Evolutionary conservation across 2,113 vertebrate species (phyloP).

Genomic region (Phrynocephalus versicolor): DNA sequence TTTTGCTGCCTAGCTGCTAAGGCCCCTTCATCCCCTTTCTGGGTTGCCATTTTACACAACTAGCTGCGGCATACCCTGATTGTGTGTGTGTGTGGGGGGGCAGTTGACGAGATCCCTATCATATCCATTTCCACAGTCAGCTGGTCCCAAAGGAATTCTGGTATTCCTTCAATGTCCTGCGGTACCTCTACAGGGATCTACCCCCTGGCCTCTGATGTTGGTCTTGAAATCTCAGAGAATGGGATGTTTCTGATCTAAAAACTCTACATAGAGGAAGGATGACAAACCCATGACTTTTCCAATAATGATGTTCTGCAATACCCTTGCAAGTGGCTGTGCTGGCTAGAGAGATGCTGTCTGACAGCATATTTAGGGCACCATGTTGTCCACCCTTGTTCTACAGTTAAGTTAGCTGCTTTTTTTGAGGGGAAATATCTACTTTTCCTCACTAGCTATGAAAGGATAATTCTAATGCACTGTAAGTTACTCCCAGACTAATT

Average conservation of each 20-base stretch:
- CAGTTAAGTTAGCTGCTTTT: accelerated
- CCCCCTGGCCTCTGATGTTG: too few species aligned
- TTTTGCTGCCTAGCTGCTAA: too few species aligned
- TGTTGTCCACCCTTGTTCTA: not conserved
- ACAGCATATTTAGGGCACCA: not conserved
- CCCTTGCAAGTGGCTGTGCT: not conserved
- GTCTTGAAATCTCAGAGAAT: too few species aligned
- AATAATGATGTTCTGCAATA: not conserved
- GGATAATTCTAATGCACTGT: not conserved
- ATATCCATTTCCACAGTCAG: too few species aligned
- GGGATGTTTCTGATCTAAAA: not conserved
- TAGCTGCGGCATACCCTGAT: too few species aligned
- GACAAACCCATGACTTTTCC: not conserved
- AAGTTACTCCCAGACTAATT: conserved; percentile 36
- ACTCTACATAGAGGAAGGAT: not conserved
- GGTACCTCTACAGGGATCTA: too few species aligned
- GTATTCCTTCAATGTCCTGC: too few species aligned
- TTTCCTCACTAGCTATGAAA: conserved; percentile 7
- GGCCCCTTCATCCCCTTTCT: not conserved
- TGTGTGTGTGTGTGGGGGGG: too few species aligned
- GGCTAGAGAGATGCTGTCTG: too few species aligned
- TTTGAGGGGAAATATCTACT: accelerated
- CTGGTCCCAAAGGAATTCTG: too few species aligned
- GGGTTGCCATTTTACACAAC: not conserved
- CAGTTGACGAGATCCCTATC: too few species aligned